Base-by-base conservation (phyloP, 1,140 invertebrate genomes). In the Lepidurus packardi region DNA sequence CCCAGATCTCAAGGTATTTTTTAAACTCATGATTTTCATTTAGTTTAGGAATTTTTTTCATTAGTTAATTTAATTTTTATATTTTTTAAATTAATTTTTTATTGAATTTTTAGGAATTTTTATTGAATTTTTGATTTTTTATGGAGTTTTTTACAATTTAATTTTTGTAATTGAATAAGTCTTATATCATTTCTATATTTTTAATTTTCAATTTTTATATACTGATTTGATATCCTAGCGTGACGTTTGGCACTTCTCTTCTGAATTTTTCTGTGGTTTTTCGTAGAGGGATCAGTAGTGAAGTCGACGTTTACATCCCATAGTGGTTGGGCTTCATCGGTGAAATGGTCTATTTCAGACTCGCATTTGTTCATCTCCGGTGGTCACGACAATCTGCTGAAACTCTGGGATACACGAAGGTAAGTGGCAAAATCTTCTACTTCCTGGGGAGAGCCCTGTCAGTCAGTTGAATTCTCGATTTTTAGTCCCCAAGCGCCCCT, bases 341-440 rank as follows among this genome's bases (percentile, higher is more conserved):
- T 98, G 0, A 87, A 89, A 79, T 99, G 98, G 97, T 96, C 94
- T 0, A 90, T 88, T n/a, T 90, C 88, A 0, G 87, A 93, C 80
- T 91, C 95, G 83, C 87, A 95, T 84, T 87, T 95, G 13, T 99
- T 99, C 85, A 88, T 99, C 4, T 98, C 96, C 11, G 96, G 94
- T 5, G 91, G 93, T 16, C 95, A 97, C 85, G 98, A 99, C 85
- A 90, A 90, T 78, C 85, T 92, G 45, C 89, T 98, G 34, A 99
- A 99, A 86, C 85, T 98, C 45, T 99, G 98, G 98, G 98, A 99
- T 84, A 91, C 90, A 5, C 89, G 97, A 86, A 96, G 92, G 93
- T 93, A 83, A 82, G 24, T 79, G 45, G 9, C 77, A 74, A 24
- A 80, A 24, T 74, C 73, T 73, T 77, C n/a, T 75, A 16, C 79